Evolutionary conservation across 2,113 vertebrate genomes (phyloP), one percentile per base, ranked within the genome.

Genomic region (Albula goreensis): DNA sequence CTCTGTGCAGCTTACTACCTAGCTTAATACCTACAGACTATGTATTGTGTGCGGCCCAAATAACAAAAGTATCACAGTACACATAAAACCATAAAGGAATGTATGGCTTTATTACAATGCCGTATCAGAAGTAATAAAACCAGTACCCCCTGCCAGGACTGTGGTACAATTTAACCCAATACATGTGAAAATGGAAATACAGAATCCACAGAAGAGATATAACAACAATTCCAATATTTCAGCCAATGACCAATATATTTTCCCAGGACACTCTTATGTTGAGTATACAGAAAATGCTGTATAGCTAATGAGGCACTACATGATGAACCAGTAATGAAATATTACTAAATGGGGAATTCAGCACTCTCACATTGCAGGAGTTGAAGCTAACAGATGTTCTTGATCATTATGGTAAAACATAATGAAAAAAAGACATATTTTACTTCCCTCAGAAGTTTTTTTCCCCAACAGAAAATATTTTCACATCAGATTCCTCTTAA

Each of bases 81-180:
- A 9, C 63, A 7, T 9, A 74, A 22, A 9, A 31, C 70, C 10
- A n/a, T 31, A n/a, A 74, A 74, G 70, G 70, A 74, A 74, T 74
- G 70, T 74, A 74, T 74, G 70, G 70, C 70, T 74, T 74, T 74
- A 74, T 74, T 74, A 8, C 70, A 74, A 74, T 74, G n/a, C 70
- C n/a, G 70, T 31, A 9, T 74, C 70, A 74, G n/a, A 74, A 74
- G 70, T 74, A 31, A 74, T 74, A 74, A 25, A 74, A 74, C 70
- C 70, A 6, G 70, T 74, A 25, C 70, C n/a, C 10, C 22, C 25
- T 2, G n/a, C 12, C 70, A 74, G 70, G n/a, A 31, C 70, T 74
- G 70, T 60, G 4, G 56, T 70, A 6, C 63, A 19, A n/a, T 8
- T n/a, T 5, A 70, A 70, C 63, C 17, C 63, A 70, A 4, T 17